Base-by-base conservation (phyloP, 2,888 invertebrate species). In the Merodon equestris region DNA sequence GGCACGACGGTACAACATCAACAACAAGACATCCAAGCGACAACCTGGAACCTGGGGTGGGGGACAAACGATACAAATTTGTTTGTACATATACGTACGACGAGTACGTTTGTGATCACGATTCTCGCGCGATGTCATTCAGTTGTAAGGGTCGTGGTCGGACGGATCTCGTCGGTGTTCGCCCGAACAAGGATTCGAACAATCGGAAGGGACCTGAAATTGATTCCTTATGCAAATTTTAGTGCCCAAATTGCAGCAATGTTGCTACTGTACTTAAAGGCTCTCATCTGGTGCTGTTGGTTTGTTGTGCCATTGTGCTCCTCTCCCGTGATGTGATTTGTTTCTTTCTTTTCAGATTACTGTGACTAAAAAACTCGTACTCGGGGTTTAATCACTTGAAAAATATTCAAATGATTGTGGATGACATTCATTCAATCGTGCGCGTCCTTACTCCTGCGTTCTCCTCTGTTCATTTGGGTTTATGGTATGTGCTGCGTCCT, bases 211-310 rank as follows among this genome's bases (percentile, higher is more conserved):
- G 73, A 73, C 68, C 73, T 79, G 73, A 79, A 79, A 79, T 79
- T 79, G 79, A 79, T 79, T 79, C 79, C 79, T 67, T 79, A 79
- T 79, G 79, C 79, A 79, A 79, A 79, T 79, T 79, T 73, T 63
- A 53, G 54, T 63, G 68, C 77, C 77, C 63, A 79, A 79, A 79
- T 79, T 79, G 79, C 79, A 73, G 73, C 61, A 50, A 73, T 56
- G 72, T 71, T 71, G 61, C 67, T 56, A 61, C 47, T 47, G 66
- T 42, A 38, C 18, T 57, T 63, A 56, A 54, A 36, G 71, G 50
- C 34, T 63, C 34, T 15, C 13, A n/a, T n/a, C 12, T 14, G 5
- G 3, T 10, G 3, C 12, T 15, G 44, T 13, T 9, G n/a, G n/a
- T 15, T 36, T 7, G 34, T 58, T 14, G n/a, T 40, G 15, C 17